Evolutionary conservation across 1,140 invertebrate genomes (phyloP).

Genomic region (Lanistes nyassanus): DNA sequence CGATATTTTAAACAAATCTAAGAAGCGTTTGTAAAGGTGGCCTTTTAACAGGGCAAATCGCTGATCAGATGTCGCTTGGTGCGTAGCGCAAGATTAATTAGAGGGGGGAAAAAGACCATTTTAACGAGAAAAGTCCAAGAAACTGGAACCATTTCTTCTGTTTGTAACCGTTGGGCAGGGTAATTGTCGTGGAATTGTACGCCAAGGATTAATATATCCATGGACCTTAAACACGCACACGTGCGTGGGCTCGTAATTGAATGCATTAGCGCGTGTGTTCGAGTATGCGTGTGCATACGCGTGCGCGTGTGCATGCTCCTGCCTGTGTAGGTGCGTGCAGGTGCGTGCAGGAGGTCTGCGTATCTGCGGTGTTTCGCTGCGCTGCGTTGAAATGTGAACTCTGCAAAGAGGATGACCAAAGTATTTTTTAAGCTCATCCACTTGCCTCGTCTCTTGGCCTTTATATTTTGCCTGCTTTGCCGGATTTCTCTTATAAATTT

Average conservation of each 20-base stretch:
- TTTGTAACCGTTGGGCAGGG: too few relatives aligned
- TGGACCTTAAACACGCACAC: not conserved
- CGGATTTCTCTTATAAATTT: too few relatives aligned
- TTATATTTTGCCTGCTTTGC: not conserved
- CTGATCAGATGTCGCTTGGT: too few relatives aligned
- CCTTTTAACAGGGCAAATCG: too few relatives aligned
- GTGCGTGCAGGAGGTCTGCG: not conserved
- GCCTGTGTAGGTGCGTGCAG: too few relatives aligned
- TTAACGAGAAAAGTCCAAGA: not conserved
- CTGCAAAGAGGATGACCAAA: not conserved
- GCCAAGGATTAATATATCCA: not conserved
- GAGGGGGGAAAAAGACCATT: not conserved
- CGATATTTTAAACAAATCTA: not conserved
- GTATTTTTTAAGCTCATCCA: conserved; percentile 68
- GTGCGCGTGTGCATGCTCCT: too few relatives aligned
- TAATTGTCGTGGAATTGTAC: too few relatives aligned
- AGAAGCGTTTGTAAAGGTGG: not conserved
- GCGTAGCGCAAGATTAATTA: too few relatives aligned
- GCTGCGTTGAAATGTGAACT: not conserved
- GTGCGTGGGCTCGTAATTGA: not conserved
- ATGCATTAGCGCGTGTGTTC: not conserved
- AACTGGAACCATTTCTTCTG: not conserved
- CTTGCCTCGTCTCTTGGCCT: not conserved
- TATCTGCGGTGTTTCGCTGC: not conserved
- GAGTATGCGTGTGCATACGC: not conserved